Conservation (phyloP, 2,888 invertebrate genomes). For the Quadroppia sp. region DNA sequence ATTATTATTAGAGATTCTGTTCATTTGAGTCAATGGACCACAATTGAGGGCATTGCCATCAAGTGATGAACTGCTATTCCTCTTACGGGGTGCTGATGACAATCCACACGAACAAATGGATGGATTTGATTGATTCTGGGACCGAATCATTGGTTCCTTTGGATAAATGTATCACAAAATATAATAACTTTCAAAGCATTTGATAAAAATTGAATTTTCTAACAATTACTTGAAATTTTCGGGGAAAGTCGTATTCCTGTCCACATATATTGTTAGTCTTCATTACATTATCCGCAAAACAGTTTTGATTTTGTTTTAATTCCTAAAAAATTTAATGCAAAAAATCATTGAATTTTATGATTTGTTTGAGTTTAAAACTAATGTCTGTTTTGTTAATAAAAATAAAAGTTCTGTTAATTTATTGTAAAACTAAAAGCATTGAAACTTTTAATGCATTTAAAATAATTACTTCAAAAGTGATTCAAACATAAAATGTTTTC, state of each 20-base stretch:
- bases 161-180: background rate
- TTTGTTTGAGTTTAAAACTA: no score
- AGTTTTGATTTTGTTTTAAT: constrained; percentile 1
- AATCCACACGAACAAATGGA: constrained; percentile 5
- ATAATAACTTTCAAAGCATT: background rate
- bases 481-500: no score
- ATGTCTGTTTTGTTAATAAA: no score
- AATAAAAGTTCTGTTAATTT: no score
- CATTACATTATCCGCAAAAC: background rate
- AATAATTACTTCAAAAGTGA: no score
- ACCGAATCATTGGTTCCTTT: background rate
- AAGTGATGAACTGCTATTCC: constrained; percentile 13
- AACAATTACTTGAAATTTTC: constrained; percentile 42
- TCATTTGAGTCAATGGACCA: background rate
- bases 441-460: no score
- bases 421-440: no score
- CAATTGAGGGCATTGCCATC: background rate
- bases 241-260: constrained; percentile 49
- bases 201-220: background rate
- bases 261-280: background rate
- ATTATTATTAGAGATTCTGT: constrained; percentile 17
- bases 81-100: background rate
- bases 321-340: no score
- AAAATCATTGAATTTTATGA: no score
- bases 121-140: background rate